A percentile compares a stretch with the other conserved stretches of the same genome.
Evolutionary conservation across 2,888 invertebrate species (phyloP).

Genomic region (Chloromyia formosa): DNA sequence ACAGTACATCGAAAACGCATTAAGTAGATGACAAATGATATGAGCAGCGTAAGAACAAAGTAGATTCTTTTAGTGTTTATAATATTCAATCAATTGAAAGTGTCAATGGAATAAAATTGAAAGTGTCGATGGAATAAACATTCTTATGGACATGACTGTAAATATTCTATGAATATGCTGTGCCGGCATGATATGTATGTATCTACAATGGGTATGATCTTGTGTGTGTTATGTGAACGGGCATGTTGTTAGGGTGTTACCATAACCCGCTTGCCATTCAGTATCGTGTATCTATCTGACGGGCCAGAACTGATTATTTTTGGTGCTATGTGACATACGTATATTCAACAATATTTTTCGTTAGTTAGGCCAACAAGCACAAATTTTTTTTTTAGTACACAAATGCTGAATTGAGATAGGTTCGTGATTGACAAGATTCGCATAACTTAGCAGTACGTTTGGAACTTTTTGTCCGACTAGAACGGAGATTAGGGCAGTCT

Average conservation of each 20-base stretch:
- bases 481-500: slow-evolving; percentile 13
- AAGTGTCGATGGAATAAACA: no score
- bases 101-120: no score
- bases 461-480: slow-evolving; percentile 34
- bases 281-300: slow-evolving; percentile 14
- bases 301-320: slow-evolving; percentile 26
- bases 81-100: no score
- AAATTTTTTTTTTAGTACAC: slow-evolving; percentile 44
- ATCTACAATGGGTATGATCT: no score
- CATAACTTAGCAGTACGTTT: slow-evolving; percentile 17
- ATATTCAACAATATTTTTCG: slow-evolving; percentile 12
- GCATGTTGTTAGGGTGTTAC: background rate
- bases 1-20: no score
- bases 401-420: slow-evolving; percentile 47
- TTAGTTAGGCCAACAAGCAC: background rate
- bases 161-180: no score
- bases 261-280: background rate
- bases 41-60: no score
- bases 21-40: no score
- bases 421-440: slow-evolving; percentile 44
- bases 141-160: no score
- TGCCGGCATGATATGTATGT: no score
- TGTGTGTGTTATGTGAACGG: slow-evolving; percentile 20
- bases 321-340: slow-evolving; percentile 36
- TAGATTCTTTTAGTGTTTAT: no score